These are phyloP conservation scores for Xenopus borealis DNA, from an alignment of 2,113 vertebrate species.

Conservation along the genomic window DNA sequence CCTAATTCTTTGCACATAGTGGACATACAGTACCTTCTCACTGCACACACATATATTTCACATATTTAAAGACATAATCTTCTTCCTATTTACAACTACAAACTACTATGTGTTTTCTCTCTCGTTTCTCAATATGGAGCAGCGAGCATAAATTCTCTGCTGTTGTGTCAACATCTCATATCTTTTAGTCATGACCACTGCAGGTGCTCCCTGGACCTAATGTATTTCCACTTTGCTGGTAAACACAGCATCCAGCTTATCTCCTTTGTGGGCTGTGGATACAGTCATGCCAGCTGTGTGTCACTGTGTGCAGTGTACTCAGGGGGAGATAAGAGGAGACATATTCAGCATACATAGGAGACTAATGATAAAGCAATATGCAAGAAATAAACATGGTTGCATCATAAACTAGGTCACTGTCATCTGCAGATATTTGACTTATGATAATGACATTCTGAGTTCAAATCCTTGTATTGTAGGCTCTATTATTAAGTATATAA, in stretches of 20 bases:
- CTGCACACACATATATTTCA: no score
- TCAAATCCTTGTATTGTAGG: no score
- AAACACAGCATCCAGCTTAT: constrained; percentile 34
- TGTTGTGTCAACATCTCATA: constrained; percentile 11
- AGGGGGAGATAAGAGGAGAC: constrained; percentile 29
- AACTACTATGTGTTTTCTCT: no score
- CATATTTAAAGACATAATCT: no score
- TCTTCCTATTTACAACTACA: no score
- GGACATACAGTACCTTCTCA: no score
- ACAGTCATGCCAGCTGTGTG: constrained; percentile 16
- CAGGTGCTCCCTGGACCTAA: constrained; percentile 25
- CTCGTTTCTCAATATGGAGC: not conserved
- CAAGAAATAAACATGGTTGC: constrained; percentile 26
- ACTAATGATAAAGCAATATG: constrained; percentile 40
- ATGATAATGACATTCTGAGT: no score
- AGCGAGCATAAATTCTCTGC: constrained; percentile 2
- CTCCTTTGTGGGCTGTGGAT: constrained; percentile 10
- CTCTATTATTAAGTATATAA: no score
- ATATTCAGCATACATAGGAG: constrained; percentile 18
- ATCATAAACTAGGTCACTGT: constrained; percentile 13
- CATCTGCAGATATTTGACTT: not conserved
- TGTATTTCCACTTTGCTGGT: constrained; percentile 22
- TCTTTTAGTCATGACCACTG: constrained; percentile 14
- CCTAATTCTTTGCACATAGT: no score
- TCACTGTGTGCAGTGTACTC: constrained; percentile 19